phyloP scores from a whole-genome alignment of 2,888 invertebrate genomes.

The Eutolmus rufibarbis region DNA sequence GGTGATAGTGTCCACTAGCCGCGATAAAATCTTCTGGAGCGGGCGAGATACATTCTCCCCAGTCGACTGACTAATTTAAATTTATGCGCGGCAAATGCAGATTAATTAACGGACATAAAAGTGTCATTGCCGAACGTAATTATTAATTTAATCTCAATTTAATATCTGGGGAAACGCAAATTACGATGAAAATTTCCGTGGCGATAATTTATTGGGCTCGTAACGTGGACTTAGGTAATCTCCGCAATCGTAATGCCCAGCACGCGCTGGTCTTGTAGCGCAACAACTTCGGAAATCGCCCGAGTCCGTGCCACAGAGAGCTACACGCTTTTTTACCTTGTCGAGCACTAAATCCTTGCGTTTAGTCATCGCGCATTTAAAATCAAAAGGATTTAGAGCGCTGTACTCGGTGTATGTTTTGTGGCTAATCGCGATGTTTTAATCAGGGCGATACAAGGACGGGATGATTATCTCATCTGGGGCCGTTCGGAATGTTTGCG shows the following conservation, averaged over 20 bases:
- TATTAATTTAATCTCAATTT: conserved; percentile 63
- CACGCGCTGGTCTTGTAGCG: conserved; percentile 11
- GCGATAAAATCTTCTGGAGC: conserved; percentile 14
- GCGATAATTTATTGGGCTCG: conserved; percentile 31
- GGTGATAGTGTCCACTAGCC: neutral
- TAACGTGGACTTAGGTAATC: conserved; percentile 33
- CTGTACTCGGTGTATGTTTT: neutral
- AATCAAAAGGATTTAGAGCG: neutral
- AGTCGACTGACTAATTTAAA: conserved; percentile 46
- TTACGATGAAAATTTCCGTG: conserved; percentile 44
- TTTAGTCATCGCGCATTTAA: neutral
- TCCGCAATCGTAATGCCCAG: conserved; percentile 30
- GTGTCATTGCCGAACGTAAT: conserved; percentile 61
- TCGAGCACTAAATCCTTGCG: neutral
- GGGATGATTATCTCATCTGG: neutral
- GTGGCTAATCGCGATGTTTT: neutral
- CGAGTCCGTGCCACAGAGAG: neutral
- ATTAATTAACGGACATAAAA: conserved; percentile 62
- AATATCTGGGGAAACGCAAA: conserved; percentile 47
- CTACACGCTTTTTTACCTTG: conserved; percentile 1
- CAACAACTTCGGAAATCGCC: neutral
- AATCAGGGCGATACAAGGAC: neutral
- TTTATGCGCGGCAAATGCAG: conserved; percentile 50
- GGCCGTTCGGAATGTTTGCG: neutral
- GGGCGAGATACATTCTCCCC: neutral